These are phyloP conservation scores for Garrulus glandarius DNA, from an alignment of 2,797 vertebrate species.

Conservation along the genomic window DNA sequence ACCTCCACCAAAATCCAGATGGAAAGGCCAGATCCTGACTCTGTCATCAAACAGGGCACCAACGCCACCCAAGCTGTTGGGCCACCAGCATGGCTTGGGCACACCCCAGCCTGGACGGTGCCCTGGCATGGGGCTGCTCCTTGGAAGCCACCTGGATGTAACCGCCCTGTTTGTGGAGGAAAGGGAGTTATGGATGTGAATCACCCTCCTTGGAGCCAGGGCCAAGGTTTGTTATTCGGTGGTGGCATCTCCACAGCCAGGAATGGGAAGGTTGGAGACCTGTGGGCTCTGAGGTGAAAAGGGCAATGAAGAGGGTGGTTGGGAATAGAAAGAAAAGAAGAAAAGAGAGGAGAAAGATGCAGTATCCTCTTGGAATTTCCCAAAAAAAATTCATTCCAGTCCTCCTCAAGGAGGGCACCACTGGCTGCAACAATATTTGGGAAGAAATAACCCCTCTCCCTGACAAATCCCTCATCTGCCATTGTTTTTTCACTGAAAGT, in stretches of 20 bases:
- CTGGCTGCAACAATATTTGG: fast-evolving
- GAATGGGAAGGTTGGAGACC: background rate
- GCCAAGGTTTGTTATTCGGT: background rate
- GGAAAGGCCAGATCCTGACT: background rate
- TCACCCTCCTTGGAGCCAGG: background rate
- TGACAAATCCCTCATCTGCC: background rate
- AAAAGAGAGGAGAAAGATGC: background rate
- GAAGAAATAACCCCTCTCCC: background rate
- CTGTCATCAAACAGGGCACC: background rate
- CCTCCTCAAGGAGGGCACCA: fast-evolving
- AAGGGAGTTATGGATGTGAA: background rate
- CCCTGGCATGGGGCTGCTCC: background rate
- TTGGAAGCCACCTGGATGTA: background rate
- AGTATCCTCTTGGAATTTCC: background rate
- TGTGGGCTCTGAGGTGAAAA: background rate
- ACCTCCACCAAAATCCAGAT: background rate
- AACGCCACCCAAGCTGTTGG: background rate
- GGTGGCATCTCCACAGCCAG: background rate
- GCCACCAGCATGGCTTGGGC: background rate
- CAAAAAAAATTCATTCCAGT: background rate
- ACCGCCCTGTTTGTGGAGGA: background rate
- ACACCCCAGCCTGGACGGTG: background rate
- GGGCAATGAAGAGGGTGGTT: too few relatives aligned
- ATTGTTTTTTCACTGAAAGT: background rate
- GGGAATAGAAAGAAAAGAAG: background rate